These are phyloP conservation scores for Festucalex cinctus DNA, from an alignment of 2,113 vertebrate species.

Conservation along the genomic window DNA sequence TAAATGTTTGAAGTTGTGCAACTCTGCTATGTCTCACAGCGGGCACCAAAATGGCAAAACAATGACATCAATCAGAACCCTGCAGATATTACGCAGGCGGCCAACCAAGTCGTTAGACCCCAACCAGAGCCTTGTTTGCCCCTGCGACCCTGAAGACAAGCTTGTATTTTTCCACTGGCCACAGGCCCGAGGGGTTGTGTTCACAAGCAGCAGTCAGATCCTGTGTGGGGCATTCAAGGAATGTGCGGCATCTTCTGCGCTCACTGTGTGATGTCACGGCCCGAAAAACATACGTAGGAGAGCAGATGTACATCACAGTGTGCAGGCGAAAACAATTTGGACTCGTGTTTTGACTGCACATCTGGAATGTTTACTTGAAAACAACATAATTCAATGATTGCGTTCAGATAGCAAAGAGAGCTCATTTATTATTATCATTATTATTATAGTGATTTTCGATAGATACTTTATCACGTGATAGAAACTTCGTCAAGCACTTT, in stretches of 20 bases:
- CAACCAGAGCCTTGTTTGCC: slow-evolving; percentile 14
- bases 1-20: slow-evolving; percentile 2
- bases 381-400: not conserved
- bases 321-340: not conserved
- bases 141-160: not conserved
- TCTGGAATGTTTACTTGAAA: not conserved
- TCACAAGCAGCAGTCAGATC: slow-evolving; percentile 60
- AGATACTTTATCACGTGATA: too few relatives aligned
- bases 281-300: slow-evolving; percentile 24
- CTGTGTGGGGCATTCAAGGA: slow-evolving; percentile 60
- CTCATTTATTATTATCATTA: too few relatives aligned
- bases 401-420: not conserved
- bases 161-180: slow-evolving; percentile 64
- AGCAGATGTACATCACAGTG: slow-evolving; percentile 16
- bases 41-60: not conserved
- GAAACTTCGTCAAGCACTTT: not conserved
- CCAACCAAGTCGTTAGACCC: not conserved
- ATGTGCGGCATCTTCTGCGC: slow-evolving; percentile 45
- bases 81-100: not conserved
- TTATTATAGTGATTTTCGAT: too few relatives aligned
- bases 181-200: slow-evolving; percentile 33
- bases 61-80: slow-evolving; percentile 4
- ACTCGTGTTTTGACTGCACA: not conserved
- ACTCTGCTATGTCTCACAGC: not conserved
- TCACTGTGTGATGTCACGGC: slow-evolving; percentile 54